These are phyloP conservation scores for Antennarius striatus DNA, from an alignment of 2,113 vertebrate species.

Conservation along the genomic window DNA sequence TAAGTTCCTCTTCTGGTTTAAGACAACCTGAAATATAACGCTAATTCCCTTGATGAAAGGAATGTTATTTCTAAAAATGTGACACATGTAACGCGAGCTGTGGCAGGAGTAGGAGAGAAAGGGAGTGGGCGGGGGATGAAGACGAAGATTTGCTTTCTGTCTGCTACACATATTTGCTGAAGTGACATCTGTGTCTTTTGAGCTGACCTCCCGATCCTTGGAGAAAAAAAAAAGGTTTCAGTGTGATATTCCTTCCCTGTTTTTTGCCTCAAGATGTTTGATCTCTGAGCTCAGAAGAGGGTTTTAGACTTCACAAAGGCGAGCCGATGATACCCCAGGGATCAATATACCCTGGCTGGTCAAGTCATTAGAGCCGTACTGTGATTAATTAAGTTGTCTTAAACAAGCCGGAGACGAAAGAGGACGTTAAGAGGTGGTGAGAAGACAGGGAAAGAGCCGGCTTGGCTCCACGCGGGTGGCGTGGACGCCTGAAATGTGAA, in stretches of 20 bases:
- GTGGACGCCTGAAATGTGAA: slow-evolving; percentile 59
- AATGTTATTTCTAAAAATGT: slow-evolving; percentile 75
- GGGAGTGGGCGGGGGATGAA: slow-evolving; percentile 30
- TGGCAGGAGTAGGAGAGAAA: slow-evolving; percentile 29
- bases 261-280: slow-evolving; percentile 60
- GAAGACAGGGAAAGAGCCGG: slow-evolving; percentile 27
- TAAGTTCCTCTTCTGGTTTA: slow-evolving; percentile 75
- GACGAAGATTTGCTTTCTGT: slow-evolving; percentile 58
- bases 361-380: slow-evolving; percentile 72
- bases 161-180: slow-evolving; percentile 61
- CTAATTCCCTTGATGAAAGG: slow-evolving; percentile 72
- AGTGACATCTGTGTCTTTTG: slow-evolving; percentile 46
- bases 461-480: slow-evolving; percentile 25
- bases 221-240: slow-evolving; percentile 33
- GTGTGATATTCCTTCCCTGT: slow-evolving; percentile 46
- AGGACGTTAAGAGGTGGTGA: slow-evolving; percentile 47
- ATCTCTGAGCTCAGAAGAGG: slow-evolving; percentile 52
- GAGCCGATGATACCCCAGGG: slow-evolving; percentile 59
- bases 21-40: slow-evolving; percentile 79
- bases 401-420: slow-evolving; percentile 49
- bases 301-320: slow-evolving; percentile 71
- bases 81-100: slow-evolving; percentile 68
- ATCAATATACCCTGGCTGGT: slow-evolving; percentile 71
- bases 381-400: slow-evolving; percentile 77
- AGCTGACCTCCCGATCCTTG: slow-evolving; percentile 46